Base-by-base conservation (phyloP, 2,888 invertebrate genomes). In the Hermaeophaga mercurialis region DNA sequence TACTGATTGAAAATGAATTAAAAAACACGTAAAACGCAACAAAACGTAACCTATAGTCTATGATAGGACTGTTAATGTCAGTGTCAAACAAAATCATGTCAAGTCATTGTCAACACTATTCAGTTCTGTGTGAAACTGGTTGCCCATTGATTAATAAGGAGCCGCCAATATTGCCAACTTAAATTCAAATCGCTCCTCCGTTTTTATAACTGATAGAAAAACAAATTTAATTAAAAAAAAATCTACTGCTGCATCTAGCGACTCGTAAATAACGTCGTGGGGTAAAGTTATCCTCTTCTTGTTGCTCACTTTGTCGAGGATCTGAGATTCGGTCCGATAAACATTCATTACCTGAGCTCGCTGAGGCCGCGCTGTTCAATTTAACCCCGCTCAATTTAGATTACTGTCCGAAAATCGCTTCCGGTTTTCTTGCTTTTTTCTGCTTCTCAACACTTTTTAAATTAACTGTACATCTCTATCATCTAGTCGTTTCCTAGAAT, bases 301-400 rank as follows among this genome's bases (percentile, higher is more conserved):
- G 41, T 34, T 15, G 12, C 17, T 7, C 38, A 36, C 17, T 49
- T 39, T 39, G 19, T 39, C 24, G 11, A 53, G 19, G 24, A 26
- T 72, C 73, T 66, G 72, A 72, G 74, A 75, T 75, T 75, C 74
- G 68, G 70, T 65, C 69, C 75, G 73, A 75, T 75, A 75, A 76
- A 76, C 75, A 75, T 76, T 75, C 76, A 75, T 76, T 76, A 75
- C 75, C 73, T 73, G 71, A 69, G 62, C 62, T 65, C 58, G 64
- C 63, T 39, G 41, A 58, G 58, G 59, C 70, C 70, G 71, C 73
- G 70, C 72, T 70, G 74, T 73, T 72, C 75, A 75, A 74, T 75
- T 75, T 75, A 75, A 75, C 73, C 73, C 74, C 66, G 70, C 72
- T 75, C 75, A 75, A 75, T 76, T 75, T 74, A 73, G 75, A 76